Evolutionary conservation across 92 coral and sea anemone genomes (phyloP).

Genomic region (Pocillopora meandrina): DNA sequence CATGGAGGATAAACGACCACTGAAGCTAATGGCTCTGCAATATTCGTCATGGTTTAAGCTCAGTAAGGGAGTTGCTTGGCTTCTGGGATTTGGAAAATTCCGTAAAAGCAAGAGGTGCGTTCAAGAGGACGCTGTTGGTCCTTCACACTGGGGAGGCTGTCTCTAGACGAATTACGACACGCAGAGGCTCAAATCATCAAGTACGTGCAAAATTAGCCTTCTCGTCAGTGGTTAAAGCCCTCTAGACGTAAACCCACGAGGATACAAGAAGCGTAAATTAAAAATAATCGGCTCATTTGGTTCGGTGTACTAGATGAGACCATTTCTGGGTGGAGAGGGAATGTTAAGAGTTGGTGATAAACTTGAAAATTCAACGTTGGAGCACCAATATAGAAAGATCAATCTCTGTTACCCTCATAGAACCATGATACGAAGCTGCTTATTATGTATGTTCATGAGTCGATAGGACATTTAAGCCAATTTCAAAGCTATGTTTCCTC

Average conservation of each 20-base stretch:
- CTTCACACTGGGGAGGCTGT: too few relatives aligned
- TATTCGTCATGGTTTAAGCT: too few relatives aligned
- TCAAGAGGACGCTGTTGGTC: too few relatives aligned
- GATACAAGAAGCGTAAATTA: slow-evolving; percentile 13
- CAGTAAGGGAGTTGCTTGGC: too few relatives aligned
- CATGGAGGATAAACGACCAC: too few relatives aligned
- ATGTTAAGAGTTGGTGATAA: slow-evolving; percentile 52
- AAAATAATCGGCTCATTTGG: slow-evolving; percentile 4
- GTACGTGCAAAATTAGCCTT: slow-evolving; percentile 34
- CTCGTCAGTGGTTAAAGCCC: slow-evolving; percentile 23
- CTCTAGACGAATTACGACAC: too few relatives aligned
- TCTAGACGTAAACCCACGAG: not conserved
- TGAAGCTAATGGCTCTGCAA: too few relatives aligned
- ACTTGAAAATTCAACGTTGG: slow-evolving; percentile 30
- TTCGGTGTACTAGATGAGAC: slow-evolving; percentile 24
- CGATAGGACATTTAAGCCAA: slow-evolving; percentile 50
- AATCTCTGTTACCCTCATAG: not conserved
- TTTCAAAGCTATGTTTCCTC: slow-evolving; percentile 18
- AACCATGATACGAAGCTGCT: slow-evolving; percentile 23
- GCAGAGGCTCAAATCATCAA: not conserved
- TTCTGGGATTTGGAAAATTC: too few relatives aligned
- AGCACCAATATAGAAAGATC: slow-evolving; percentile 26
- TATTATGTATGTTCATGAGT: slow-evolving; percentile 32
- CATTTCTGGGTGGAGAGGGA: slow-evolving; percentile 36
- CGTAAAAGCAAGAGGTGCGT: not conserved